Evolutionary conservation across 2,888 invertebrate genomes (phyloP), one percentile per base, ranked within the genome.

Genomic region (Diplolepis rosae): DNA sequence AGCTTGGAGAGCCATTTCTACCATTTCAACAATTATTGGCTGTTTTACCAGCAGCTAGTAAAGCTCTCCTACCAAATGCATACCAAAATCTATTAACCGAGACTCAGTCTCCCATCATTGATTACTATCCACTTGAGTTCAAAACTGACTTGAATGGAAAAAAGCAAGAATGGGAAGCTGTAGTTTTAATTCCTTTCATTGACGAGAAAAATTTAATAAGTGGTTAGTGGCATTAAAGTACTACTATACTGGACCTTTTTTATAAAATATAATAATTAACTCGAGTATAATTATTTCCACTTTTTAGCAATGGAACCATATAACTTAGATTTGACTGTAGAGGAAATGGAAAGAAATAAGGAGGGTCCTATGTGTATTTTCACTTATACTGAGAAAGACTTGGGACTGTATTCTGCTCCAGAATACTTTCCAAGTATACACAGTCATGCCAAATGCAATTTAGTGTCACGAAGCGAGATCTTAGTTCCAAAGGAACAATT

Each of bases 111-210:
- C 93, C 96, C 1, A 95, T 99, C 73, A 93, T 94, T 28, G 93
- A 96, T 79, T 99, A 96, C 89, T 99, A 98, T 89, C 99, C 99
- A 0, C 88, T 91, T 66, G 92, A 98, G 78, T 99, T 99, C 88
- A 92, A 95, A 82, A 97, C 96, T 0, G 99, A 99, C 90, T 91
- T 98, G 69, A 99, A 99, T 90, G 98, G 98, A 5, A 99, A 99
- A 89, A 92, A 92, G 81, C 95, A 97, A 84, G 98, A 98, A 78
- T 99, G 99, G 98, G 98, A 98, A 87, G 97, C 97, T 0, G 95
- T 98, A 0, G 96, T 97, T 1, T 91, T 98, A 1, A 95, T 98
- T 84, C 98, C 98, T 0, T 97, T 98, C 82, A 97, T 98, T 81
- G 94, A 97, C 80, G 96, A 97, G 90, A 93, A 89, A 76, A 78